phyloP scores from a whole-genome alignment of 2,113 vertebrate genomes.

The Corynorhinus townsendii region DNA sequence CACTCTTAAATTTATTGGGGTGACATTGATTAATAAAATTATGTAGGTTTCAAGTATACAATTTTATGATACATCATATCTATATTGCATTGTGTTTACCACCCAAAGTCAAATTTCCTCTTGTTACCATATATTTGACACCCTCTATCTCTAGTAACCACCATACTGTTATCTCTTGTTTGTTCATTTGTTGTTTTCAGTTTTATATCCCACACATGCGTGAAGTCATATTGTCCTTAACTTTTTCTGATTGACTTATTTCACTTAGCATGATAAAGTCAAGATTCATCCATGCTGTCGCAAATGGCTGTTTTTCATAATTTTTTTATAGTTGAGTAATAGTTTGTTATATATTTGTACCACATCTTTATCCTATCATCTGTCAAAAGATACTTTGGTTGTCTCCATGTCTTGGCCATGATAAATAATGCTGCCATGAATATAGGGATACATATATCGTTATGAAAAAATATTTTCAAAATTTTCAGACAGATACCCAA shows the following conservation, averaged over 20 bases:
- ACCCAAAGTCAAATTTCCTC: neutral
- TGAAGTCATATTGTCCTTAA: neutral
- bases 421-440: neutral
- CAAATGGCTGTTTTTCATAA: neutral
- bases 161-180: neutral
- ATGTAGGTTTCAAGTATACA: neutral
- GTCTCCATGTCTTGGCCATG: neutral
- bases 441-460: neutral
- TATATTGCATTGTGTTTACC: neutral
- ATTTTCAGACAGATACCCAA: neutral
- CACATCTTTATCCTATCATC: neutral
- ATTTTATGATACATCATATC: neutral
- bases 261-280: neutral
- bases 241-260: neutral
- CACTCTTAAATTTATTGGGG: neutral
- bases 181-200: neutral
- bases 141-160: neutral
- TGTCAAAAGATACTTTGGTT: neutral
- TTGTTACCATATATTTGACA: neutral
- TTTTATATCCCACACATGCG: neutral
- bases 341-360: neutral
- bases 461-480: neutral
- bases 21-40: neutral
- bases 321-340: neutral
- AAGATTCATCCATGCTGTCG: neutral